These are phyloP conservation scores for Candoia aspera DNA, from an alignment of 2,113 vertebrate species.

Conservation along the genomic window DNA sequence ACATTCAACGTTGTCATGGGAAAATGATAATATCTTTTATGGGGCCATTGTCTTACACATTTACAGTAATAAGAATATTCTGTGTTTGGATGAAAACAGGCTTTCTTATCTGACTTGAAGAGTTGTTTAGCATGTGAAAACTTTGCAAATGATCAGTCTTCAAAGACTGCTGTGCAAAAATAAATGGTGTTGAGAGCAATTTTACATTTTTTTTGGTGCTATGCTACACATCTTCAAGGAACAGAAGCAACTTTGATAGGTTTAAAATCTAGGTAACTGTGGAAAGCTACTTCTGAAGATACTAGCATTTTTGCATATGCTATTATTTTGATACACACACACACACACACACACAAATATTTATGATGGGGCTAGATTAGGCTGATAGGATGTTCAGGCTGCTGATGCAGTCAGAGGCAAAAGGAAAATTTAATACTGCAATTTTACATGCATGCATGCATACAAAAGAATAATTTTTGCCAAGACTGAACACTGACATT, in stretches of 20 bases:
- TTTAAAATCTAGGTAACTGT: not conserved
- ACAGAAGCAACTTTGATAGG: not conserved
- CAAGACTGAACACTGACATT: too few relatives aligned
- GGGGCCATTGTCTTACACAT: not conserved
- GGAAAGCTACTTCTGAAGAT: not conserved
- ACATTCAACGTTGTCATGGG: not conserved
- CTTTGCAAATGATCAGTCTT: not conserved
- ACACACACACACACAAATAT: too few relatives aligned
- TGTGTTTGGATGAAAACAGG: not conserved
- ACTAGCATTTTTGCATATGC: not conserved
- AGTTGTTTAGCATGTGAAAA: not conserved
- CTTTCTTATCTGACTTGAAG: not conserved
- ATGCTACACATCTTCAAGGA: not conserved
- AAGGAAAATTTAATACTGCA: too few relatives aligned
- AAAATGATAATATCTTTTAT: slow-evolving; percentile 15
- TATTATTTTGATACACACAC: not conserved
- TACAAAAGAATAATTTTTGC: not conserved
- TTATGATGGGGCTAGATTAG: too few relatives aligned
- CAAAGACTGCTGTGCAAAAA: not conserved
- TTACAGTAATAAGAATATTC: not conserved
- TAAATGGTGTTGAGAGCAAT: not conserved
- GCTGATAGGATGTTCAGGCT: too few relatives aligned
- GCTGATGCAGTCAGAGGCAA: too few relatives aligned
- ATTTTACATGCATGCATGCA: too few relatives aligned
- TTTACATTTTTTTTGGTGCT: not conserved